Percentiles rank a stretch among this genome's conserved stretches.
phyloP scores from a whole-genome alignment of 2,888 invertebrate genomes.

The Nymphalis c-album region DNA sequence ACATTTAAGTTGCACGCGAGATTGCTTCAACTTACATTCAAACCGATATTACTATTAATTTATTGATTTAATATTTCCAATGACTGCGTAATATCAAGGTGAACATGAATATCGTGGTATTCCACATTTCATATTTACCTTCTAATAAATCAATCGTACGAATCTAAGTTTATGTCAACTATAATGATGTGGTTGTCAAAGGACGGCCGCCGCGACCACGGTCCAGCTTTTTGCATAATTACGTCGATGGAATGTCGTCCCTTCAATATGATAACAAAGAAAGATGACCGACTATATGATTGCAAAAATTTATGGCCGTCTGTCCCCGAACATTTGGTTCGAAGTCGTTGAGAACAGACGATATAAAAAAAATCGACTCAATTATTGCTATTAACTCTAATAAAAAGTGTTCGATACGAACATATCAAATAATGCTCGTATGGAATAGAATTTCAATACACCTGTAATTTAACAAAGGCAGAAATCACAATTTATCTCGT shows the following conservation, averaged over 20 bases:
- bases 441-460: constrained; percentile 31
- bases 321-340: constrained; percentile 45
- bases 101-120: constrained; percentile 37
- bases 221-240: constrained; percentile 81
- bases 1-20: constrained; percentile 30
- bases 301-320: constrained; percentile 64
- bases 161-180: constrained; percentile 77
- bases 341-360: constrained; percentile 56
- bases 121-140: constrained; percentile 62
- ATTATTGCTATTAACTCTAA: constrained; percentile 17
- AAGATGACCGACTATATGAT: constrained; percentile 75
- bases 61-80: constrained; percentile 40
- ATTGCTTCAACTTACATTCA: constrained; percentile 29
- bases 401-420: neutral
- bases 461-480: constrained; percentile 38
- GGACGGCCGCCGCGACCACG: constrained; percentile 70
- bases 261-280: constrained; percentile 78
- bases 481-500: constrained; percentile 51
- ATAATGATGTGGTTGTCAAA: constrained; percentile 78
- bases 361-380: constrained; percentile 27
- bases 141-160: constrained; percentile 71
- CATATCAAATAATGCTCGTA: neutral
- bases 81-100: constrained; percentile 41
- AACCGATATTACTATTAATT: constrained; percentile 28
- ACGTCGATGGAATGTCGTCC: constrained; percentile 73